Base-by-base conservation (phyloP, 2,888 invertebrate genomes). In the Eubasilissa splendida region DNA sequence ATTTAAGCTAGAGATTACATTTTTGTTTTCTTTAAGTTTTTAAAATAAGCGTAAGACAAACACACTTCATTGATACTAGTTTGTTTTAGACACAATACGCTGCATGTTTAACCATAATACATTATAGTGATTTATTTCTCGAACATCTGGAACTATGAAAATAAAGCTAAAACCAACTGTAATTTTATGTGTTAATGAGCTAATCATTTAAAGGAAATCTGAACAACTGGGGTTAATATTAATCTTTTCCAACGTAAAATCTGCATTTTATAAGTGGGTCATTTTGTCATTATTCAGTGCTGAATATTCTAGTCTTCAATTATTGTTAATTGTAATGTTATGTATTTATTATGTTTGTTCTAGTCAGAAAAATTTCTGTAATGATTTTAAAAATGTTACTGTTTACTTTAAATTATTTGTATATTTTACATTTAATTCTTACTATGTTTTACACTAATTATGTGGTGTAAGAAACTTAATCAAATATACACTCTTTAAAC, bases 401-500 rank as follows among this genome's bases (percentile, higher is more conserved):
- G 22, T 70, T 53, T 33, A 73, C 12, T 73, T 33, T n/a, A n/a
- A 58, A 58, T 58, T 58, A 9, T 58, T 58, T 58, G 11, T 58
- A 58, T 58, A 11, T 58, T 58, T 73, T 54, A 52, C 10, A 31
- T 12, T 70, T 10, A 14, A 54, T 33, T 70, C 54, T 70, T 70
- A 70, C 22, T 33, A 56, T 56, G 42, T 73, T 73, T 54, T 54
- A 71, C 71, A 58, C 70, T 42, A 42, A 73, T 56, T 73, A 56
- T 63, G 31, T 50, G 14, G 56, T 73, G 56, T 73, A 73, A 73
- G 56, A 33, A 73, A 54, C 56, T 73, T 73, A 56, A 73, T 56
- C 56, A 73, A 73, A 58, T 58, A 73, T 73, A 73, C 71, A 73
- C 71, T 12, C 31, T 33, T 65, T 71, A 73, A 73, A 73, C 71